Evolutionary conservation across 2,888 invertebrate species (phyloP).

Genomic region (Andrena hattorfiana): DNA sequence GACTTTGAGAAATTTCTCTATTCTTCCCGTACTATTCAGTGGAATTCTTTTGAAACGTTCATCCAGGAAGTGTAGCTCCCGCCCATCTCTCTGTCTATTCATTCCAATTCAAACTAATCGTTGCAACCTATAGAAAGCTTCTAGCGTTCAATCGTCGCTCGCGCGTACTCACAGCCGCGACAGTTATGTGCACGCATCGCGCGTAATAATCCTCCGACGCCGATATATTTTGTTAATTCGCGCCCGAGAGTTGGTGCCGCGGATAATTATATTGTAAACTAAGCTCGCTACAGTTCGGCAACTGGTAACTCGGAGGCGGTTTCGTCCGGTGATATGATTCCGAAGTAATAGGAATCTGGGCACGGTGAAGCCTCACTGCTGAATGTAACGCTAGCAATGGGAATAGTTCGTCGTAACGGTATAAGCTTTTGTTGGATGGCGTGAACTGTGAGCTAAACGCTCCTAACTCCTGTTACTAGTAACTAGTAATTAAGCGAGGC

Average conservation of each 20-base stretch:
- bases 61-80: background rate
- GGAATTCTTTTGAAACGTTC: background rate
- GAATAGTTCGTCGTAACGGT: constrained; percentile 73
- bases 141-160: background rate
- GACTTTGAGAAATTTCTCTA: background rate
- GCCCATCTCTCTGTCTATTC: background rate
- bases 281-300: constrained; percentile 59
- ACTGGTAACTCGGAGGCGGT: constrained; percentile 59
- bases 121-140: background rate
- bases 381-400: constrained; percentile 69
- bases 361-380: constrained; percentile 61
- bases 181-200: background rate
- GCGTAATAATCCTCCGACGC: constrained; percentile 42
- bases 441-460: constrained; percentile 79
- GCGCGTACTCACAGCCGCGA: background rate
- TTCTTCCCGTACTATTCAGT: background rate
- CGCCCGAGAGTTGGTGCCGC: constrained; percentile 37
- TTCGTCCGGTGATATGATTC: constrained; percentile 68
- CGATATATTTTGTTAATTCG: constrained; percentile 60
- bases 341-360: constrained; percentile 69
- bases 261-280: constrained; percentile 67
- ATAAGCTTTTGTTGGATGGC: constrained; percentile 74
- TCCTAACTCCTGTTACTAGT: constrained; percentile 80
- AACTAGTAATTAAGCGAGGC: constrained; percentile 82
- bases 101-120: background rate